phyloP scores from a whole-genome alignment of 2,888 invertebrate genomes.

The Nebria brevicollis region DNA sequence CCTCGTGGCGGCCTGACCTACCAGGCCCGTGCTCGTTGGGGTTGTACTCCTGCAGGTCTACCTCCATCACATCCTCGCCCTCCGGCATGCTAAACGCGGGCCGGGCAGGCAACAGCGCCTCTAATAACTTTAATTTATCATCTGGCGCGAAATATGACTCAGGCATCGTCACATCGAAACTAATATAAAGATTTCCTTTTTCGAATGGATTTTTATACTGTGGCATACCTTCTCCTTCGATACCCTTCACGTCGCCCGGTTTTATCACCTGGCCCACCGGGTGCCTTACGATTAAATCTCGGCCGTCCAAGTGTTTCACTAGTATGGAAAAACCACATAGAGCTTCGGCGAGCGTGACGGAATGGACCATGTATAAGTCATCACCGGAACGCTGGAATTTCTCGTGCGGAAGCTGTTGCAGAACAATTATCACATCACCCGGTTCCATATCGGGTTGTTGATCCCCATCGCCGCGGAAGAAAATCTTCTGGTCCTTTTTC shows the following conservation, averaged over 20 bases:
- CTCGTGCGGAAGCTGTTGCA: slow-evolving; percentile 84
- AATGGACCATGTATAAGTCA: slow-evolving; percentile 78
- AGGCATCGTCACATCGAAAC: slow-evolving; percentile 89
- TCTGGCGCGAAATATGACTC: slow-evolving; percentile 80
- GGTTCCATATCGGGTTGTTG: slow-evolving; percentile 87
- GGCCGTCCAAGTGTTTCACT: slow-evolving; percentile 89
- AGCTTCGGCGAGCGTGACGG: slow-evolving; percentile 85
- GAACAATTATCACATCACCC: slow-evolving; percentile 89
- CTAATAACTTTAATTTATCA: slow-evolving; percentile 74
- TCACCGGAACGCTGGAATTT: slow-evolving; percentile 80
- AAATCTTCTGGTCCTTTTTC: slow-evolving; percentile 86
- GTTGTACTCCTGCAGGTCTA: slow-evolving; percentile 80
- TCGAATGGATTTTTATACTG: slow-evolving; percentile 84
- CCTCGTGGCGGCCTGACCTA: slow-evolving; percentile 69
- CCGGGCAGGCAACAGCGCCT: slow-evolving; percentile 78
- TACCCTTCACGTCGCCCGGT: slow-evolving; percentile 81
- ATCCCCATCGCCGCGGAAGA: slow-evolving; percentile 89
- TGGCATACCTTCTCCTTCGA: slow-evolving; percentile 93
- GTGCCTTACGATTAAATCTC: slow-evolving; percentile 81
- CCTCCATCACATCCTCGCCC: slow-evolving; percentile 88
- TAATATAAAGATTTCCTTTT: slow-evolving; percentile 86
- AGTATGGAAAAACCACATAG: slow-evolving; percentile 88
- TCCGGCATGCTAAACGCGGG: slow-evolving; percentile 76
- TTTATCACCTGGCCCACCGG: slow-evolving; percentile 84
- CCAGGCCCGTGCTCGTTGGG: slow-evolving; percentile 67